Evolutionary conservation across 1,140 invertebrate genomes (phyloP).

Genomic region (Drosophila subobscura): DNA sequence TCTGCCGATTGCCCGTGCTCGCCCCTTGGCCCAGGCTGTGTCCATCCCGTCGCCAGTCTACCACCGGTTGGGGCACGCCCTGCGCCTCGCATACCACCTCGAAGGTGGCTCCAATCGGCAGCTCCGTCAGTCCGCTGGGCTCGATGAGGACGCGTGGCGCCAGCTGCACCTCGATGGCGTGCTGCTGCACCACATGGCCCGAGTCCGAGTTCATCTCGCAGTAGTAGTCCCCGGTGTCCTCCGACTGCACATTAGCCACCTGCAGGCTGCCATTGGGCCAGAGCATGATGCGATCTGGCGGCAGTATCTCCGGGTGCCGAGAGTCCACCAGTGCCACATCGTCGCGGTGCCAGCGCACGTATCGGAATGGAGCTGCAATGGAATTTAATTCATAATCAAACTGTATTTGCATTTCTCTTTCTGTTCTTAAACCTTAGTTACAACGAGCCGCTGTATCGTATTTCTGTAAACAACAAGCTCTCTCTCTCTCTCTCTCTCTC

Average conservation of each 20-base stretch:
- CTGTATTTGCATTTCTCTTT: background rate
- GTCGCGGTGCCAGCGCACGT: constrained; percentile 87
- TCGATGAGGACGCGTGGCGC: constrained; percentile 87
- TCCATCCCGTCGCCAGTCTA: constrained; percentile 88
- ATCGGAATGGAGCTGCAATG: constrained; percentile 61
- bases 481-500: background rate
- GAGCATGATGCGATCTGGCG: constrained; percentile 86
- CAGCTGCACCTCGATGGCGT: constrained; percentile 90
- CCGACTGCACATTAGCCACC: constrained; percentile 85
- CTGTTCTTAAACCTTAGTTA: too few relatives aligned
- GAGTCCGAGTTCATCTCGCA: constrained; percentile 86
- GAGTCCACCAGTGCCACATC: constrained; percentile 87
- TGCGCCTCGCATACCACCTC: constrained; percentile 87
- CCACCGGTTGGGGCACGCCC: constrained; percentile 88
- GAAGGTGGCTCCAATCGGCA: constrained; percentile 88
- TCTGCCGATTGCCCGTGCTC: constrained; percentile 86
- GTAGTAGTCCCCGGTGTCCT: constrained; percentile 89
- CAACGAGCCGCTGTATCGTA: too few relatives aligned
- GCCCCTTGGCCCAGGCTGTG: constrained; percentile 84
- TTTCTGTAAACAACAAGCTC: background rate
- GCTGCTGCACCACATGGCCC: constrained; percentile 87
- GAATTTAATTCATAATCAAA: background rate
- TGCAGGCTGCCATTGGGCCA: constrained; percentile 89
- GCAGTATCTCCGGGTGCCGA: constrained; percentile 82
- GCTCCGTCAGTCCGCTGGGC: constrained; percentile 89